phyloP scores from a whole-genome alignment of 2,113 vertebrate genomes.

The Callipepla californica region DNA sequence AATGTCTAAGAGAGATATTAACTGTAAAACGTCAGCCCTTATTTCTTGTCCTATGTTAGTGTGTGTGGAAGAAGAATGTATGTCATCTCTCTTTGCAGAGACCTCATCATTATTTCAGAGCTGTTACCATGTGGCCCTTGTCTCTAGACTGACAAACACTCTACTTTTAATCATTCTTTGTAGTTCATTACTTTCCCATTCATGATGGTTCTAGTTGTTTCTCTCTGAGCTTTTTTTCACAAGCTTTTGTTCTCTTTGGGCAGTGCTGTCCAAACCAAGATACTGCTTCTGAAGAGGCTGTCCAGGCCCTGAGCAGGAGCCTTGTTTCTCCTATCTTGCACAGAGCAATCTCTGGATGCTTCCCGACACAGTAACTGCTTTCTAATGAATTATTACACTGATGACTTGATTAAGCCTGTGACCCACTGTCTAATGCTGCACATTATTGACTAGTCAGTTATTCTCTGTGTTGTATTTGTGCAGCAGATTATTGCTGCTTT shows the following conservation, averaged over 20 bases:
- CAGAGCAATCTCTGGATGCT: background rate
- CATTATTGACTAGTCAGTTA: background rate
- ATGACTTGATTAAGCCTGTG: background rate
- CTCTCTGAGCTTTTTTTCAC: background rate
- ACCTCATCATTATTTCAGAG: background rate
- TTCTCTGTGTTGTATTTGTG: background rate
- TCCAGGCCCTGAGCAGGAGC: background rate
- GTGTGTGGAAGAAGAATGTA: rapidly evolving
- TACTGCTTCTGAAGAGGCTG: background rate
- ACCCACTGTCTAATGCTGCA: background rate
- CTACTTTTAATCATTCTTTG: rapidly evolving
- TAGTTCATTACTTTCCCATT: background rate
- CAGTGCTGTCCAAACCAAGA: rapidly evolving
- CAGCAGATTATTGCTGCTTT: background rate
- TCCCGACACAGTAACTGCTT: background rate
- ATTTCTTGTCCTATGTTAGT: background rate
- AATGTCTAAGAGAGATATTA: background rate
- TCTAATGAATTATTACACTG: background rate
- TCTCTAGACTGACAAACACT: background rate
- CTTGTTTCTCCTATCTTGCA: background rate
- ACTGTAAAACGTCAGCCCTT: background rate
- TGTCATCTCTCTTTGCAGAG: background rate
- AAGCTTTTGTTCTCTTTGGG: background rate
- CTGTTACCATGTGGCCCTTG: background rate
- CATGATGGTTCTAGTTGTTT: background rate